Conservation (phyloP, 2,113 vertebrate species). For the Melanerpes formicivorus region DNA sequence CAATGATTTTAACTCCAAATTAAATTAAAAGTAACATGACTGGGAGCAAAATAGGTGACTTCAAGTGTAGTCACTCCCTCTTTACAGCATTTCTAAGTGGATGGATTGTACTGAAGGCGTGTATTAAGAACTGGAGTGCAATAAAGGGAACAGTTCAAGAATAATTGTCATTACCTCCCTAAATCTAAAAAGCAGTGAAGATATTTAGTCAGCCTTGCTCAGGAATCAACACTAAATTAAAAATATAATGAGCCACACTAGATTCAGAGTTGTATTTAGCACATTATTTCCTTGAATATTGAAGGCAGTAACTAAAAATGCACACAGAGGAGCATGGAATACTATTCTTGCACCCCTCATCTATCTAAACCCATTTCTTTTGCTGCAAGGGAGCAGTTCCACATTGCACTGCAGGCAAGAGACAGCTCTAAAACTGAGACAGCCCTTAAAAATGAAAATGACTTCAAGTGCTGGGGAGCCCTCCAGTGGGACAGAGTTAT, state of each 20-base stretch:
- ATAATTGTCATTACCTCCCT: background rate
- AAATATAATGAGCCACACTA: background rate
- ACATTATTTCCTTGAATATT: background rate
- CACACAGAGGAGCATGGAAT: background rate
- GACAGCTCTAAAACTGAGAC: background rate
- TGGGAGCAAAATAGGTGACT: background rate
- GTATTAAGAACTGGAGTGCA: constrained; percentile 27
- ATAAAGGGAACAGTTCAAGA: constrained; percentile 25
- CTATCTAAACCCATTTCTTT: background rate
- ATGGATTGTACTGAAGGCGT: background rate
- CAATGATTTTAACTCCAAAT: constrained; percentile 1
- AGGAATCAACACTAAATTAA: background rate
- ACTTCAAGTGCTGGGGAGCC: constrained; percentile 45
- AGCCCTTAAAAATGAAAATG: background rate
- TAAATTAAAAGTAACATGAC: background rate
- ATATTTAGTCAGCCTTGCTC: background rate
- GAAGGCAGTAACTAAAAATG: background rate
- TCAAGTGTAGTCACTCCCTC: constrained; percentile 11
- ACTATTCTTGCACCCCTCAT: background rate
- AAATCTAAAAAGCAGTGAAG: background rate
- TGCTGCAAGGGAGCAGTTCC: background rate
- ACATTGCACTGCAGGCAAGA: background rate
- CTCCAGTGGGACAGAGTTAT: constrained; percentile 44
- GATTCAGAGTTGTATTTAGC: background rate
- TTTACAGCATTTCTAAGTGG: background rate